Evolutionary conservation across 1,140 invertebrate genomes (phyloP).

Genomic region (Plutomurus gul): DNA sequence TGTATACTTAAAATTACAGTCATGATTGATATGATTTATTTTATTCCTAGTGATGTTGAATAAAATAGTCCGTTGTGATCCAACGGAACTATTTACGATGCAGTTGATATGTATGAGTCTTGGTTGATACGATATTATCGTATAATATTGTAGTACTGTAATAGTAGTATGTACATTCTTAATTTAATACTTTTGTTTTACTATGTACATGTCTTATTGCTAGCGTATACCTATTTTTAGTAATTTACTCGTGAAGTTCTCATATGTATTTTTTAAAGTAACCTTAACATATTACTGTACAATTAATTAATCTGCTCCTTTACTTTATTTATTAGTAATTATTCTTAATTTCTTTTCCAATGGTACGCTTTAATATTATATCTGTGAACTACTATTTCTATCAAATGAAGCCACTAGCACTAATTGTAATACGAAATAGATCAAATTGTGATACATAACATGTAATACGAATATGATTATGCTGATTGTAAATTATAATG

Average conservation of each 20-base stretch:
- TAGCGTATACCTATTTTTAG: background rate
- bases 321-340: no score
- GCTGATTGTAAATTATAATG: no score
- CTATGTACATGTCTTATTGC: background rate
- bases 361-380: no score
- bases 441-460: no score
- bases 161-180: background rate
- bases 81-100: conserved; percentile 22
- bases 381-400: no score
- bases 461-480: no score
- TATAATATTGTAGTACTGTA: background rate
- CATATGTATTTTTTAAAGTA: background rate
- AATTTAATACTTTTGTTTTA: background rate
- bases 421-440: no score
- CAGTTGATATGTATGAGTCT: conserved; percentile 50
- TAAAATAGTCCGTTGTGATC: conserved; percentile 10
- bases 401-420: no score
- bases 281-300: no score
- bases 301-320: no score
- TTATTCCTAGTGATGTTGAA: background rate
- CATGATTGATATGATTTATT: conserved; percentile 21
- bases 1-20: background rate
- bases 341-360: no score
- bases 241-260: background rate
- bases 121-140: conserved; percentile 39